phyloP scores from a whole-genome alignment of 1,140 invertebrate genomes.

The Listronotus oregonensis region DNA sequence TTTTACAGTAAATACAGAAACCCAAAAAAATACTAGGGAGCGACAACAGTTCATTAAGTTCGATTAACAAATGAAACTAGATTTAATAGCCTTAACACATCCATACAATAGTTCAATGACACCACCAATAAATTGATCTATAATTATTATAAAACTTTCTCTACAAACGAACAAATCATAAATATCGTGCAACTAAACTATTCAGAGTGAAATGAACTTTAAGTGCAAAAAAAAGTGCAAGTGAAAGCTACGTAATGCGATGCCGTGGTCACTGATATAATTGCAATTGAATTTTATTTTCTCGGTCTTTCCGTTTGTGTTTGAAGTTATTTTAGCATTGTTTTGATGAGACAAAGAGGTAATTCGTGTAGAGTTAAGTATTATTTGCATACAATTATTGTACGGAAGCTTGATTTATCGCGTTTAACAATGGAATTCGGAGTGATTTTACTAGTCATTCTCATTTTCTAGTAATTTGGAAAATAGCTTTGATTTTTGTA shows the following conservation, averaged over 20 bases:
- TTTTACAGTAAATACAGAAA: no score
- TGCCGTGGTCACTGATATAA: conserved; percentile 9
- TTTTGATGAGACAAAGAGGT: no score
- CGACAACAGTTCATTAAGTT: no score
- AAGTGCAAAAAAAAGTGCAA: conserved; percentile 28
- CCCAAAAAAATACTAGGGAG: no score
- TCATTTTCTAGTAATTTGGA: no score
- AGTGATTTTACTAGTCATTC: no score
- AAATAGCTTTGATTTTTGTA: no score
- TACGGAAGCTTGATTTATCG: no score
- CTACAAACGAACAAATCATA: conserved; percentile 16
- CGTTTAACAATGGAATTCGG: no score
- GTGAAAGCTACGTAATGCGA: conserved; percentile 18
- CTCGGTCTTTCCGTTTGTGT: not conserved
- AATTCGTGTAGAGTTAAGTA: no score
- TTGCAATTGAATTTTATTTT: conserved; percentile 16
- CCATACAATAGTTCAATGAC: conserved; percentile 17
- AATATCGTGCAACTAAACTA: conserved; percentile 25
- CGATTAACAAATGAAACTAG: no score
- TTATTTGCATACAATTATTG: no score
- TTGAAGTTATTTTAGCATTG: not conserved
- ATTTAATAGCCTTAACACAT: not conserved
- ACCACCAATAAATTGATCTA: conserved; percentile 6
- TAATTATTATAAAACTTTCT: conserved; percentile 29
- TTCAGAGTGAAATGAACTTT: conserved; percentile 31